phyloP scores from a whole-genome alignment of 2,888 invertebrate genomes.

The Tetragonula carbonaria region DNA sequence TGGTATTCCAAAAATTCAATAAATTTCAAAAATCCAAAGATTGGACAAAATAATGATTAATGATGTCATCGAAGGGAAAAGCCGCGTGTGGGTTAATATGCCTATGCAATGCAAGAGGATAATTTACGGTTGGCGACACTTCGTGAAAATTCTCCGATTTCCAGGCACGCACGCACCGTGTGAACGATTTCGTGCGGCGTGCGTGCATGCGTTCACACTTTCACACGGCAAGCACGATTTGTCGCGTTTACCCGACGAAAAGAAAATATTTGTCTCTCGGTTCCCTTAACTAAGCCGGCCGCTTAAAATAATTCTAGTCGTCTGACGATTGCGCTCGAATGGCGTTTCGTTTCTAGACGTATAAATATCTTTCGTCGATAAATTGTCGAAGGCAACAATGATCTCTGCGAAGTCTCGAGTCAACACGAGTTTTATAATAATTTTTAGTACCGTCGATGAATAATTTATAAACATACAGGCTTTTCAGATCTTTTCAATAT shows the following conservation, averaged over 20 bases:
- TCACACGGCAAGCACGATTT: slow-evolving; percentile 38
- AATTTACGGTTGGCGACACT: slow-evolving; percentile 53
- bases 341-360: neutral
- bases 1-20: neutral
- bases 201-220: slow-evolving; percentile 25
- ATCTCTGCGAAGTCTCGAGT: too few species aligned
- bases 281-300: slow-evolving; percentile 3
- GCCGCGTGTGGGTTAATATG: neutral
- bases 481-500: neutral
- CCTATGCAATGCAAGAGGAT: slow-evolving; percentile 32
- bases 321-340: neutral
- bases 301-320: slow-evolving; percentile 26
- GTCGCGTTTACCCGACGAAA: slow-evolving; percentile 37
- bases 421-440: neutral
- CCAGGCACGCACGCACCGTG: slow-evolving; percentile 33
- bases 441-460: neutral
- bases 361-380: slow-evolving; percentile 14
- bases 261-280: slow-evolving; percentile 45
- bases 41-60: neutral
- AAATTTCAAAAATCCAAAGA: neutral
- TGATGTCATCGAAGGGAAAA: neutral
- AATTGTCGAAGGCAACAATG: neutral
- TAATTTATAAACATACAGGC: neutral
- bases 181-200: slow-evolving; percentile 9
- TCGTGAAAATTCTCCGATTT: slow-evolving; percentile 43